These are phyloP conservation scores for Chondrilla cf. caribensis DNA, from an alignment of 37 sponge, comb jelly and placozoan species.

Conservation along the genomic window DNA sequence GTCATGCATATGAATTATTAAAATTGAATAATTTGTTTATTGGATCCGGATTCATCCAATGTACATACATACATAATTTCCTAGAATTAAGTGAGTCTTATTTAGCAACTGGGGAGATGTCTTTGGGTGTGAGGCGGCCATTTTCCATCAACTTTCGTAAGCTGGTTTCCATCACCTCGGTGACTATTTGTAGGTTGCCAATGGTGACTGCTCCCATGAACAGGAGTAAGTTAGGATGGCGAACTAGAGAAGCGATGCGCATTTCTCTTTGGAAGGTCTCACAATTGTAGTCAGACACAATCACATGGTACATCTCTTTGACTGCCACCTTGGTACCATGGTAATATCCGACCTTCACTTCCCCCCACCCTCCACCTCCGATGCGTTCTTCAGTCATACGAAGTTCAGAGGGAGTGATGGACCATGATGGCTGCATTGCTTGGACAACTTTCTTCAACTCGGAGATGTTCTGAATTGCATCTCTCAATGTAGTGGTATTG, in stretches of 20 bases:
- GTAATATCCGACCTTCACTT: constrained; percentile 54
- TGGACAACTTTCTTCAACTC: background rate
- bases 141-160: constrained; percentile 47
- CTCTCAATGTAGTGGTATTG: background rate
- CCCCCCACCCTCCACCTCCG: constrained; percentile 67
- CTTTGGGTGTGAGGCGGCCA: constrained; percentile 29
- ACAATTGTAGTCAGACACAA: constrained; percentile 40
- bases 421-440: constrained; percentile 43
- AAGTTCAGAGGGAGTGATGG: constrained; percentile 31
- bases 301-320: constrained; percentile 46
- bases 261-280: constrained; percentile 51
- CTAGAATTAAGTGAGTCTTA: constrained; percentile 49
- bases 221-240: constrained; percentile 67
- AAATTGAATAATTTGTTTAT: too few species aligned
- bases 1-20: too few species aligned
- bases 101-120: constrained; percentile 29
- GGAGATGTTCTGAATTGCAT: background rate
- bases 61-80: constrained; percentile 58
- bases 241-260: constrained; percentile 46
- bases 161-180: constrained; percentile 72
- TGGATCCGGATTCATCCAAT: too few species aligned
- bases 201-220: constrained; percentile 61
- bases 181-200: constrained; percentile 35
- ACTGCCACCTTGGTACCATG: constrained; percentile 61
- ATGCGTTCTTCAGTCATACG: constrained; percentile 34